Conservation (phyloP, 2,888 invertebrate species). For the Volucella inanis region DNA sequence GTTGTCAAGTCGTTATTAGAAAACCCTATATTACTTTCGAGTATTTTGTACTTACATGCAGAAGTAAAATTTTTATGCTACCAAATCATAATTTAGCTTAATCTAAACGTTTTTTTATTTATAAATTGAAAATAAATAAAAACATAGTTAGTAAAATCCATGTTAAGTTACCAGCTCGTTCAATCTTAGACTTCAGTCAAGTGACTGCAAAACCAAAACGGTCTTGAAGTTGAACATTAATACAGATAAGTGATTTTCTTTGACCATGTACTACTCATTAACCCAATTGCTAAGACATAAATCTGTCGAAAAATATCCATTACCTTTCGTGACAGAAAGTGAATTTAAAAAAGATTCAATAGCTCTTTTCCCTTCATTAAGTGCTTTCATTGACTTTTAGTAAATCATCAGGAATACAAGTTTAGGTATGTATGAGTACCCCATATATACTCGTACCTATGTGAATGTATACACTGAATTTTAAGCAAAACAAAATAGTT, state of each 20-base stretch:
- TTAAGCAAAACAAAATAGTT: conserved; percentile 22
- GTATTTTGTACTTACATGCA: too few relatives aligned
- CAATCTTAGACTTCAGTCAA: conserved; percentile 18
- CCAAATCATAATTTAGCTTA: too few relatives aligned
- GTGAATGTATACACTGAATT: background rate
- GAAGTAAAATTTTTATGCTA: too few relatives aligned
- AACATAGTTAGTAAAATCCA: conserved; percentile 24
- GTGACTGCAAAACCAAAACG: conserved; percentile 23
- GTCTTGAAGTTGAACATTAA: conserved; percentile 15
- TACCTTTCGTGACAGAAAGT: conserved; percentile 43
- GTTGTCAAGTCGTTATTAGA: too few relatives aligned
- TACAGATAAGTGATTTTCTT: conserved; percentile 16
- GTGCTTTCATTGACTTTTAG: too few relatives aligned
- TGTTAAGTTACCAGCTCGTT: conserved; percentile 6
- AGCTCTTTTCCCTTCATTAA: background rate
- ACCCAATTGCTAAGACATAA: conserved; percentile 43
- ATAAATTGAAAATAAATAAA: background rate
- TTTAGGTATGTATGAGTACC: background rate
- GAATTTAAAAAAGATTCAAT: conserved; percentile 41
- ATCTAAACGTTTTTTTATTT: too few relatives aligned
- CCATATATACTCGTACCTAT: background rate
- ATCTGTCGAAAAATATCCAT: conserved; percentile 22
- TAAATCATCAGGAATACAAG: too few relatives aligned
- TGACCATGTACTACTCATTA: conserved; percentile 39
- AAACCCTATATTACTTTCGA: too few relatives aligned